These are phyloP conservation scores for Sterrhoptilus dennistouni DNA, from an alignment of 2,113 vertebrate genomes.

Conservation along the genomic window DNA sequence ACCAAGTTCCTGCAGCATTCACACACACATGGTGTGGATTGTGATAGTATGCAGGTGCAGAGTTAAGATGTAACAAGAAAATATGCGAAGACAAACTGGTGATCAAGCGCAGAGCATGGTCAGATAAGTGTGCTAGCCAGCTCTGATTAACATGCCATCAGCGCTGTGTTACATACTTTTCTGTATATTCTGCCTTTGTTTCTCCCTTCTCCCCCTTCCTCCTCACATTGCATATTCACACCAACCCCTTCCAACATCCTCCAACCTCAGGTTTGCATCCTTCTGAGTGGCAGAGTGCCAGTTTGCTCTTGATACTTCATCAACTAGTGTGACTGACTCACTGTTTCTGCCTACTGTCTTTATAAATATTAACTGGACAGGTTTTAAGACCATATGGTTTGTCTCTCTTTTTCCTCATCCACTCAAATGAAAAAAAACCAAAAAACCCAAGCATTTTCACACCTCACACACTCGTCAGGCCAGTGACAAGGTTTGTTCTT, in stretches of 20 bases:
- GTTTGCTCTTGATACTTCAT: not conserved
- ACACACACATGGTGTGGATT: accelerated
- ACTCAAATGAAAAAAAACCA: not conserved
- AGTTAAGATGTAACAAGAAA: not conserved
- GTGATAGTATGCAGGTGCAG: not conserved
- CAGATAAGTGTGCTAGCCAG: not conserved
- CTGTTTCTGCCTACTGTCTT: not conserved
- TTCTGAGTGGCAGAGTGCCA: not conserved
- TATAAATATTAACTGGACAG: not conserved
- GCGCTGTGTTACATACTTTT: not conserved
- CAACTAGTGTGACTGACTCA: not conserved
- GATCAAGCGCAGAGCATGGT: not conserved
- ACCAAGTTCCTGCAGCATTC: not conserved
- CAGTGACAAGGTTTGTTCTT: not conserved
- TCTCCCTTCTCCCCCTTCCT: not conserved
- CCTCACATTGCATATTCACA: not conserved
- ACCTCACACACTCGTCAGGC: not conserved
- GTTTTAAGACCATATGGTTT: not conserved
- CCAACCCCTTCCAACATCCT: accelerated
- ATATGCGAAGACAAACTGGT: not conserved
- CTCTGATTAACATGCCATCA: not conserved
- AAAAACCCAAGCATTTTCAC: not conserved
- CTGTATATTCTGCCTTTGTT: not conserved
- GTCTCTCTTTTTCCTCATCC: not conserved
- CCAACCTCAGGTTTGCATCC: not conserved